Evolutionary conservation across 2,113 vertebrate species (phyloP), one percentile per base, ranked within the genome.

Genomic region (Saimiri boliviensis): DNA sequence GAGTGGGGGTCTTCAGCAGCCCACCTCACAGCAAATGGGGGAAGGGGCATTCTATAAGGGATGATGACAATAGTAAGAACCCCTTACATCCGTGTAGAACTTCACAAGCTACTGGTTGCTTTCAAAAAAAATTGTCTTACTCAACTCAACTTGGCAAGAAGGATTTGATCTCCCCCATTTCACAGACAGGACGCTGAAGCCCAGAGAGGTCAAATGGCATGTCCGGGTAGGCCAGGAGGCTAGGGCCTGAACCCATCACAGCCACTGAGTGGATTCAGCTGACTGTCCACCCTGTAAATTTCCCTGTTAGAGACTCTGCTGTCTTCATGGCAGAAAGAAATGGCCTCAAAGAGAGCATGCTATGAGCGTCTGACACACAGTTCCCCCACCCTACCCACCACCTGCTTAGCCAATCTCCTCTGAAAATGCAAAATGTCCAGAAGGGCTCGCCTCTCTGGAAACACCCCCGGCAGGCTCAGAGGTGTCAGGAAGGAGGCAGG

Each of bases 201-300:
- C 27, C 42, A 1, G 47, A 42, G 35, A 70, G 21, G 71, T 32
- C 17, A 16, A 23, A 6, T 12, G 19, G 7, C 6, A 8, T 11
- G 52, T 52, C 52, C 20, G 6, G 21, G 56, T 19, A 13, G 35
- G 47, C 4, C 4, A 56, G 86, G 27, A 47, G 37, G 20, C 60
- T 35, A 40, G n/a, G 70, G 13, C 47, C 40, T 1, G 11, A 8
- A 37, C 40, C 42, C 54, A 0, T 60, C 0, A 0, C 3, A 20
- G 45, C 21, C 30, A 3, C 86, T 30, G 73, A 7, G 49, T 10
- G 13, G 79, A n/a, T 77, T 79, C 37, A 25, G 27, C 21, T 84
- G 45, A 10, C 1, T 63, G 82, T 35, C 86, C 32, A 11, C 74
- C 37, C 7, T 14, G 60, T 4, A 14, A 32, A 20, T 14, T 3